These are phyloP conservation scores for Epinephelus awoara DNA, from an alignment of 2,797 vertebrate genomes.

Conservation along the genomic window DNA sequence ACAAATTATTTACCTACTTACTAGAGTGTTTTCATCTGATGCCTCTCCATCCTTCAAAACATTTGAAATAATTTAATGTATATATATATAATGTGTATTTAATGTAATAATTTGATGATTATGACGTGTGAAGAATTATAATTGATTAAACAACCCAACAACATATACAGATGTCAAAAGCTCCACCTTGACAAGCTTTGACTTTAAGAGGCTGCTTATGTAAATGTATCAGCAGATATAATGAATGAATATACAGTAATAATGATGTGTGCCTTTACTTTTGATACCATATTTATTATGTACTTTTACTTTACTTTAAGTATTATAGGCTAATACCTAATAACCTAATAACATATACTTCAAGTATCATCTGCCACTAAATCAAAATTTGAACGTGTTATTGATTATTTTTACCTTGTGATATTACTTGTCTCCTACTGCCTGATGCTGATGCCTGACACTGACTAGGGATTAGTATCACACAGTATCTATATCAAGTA, in stretches of 20 bases:
- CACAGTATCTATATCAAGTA: background rate
- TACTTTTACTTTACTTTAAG: background rate
- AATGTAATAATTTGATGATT: too few species aligned
- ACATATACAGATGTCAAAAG: too few species aligned
- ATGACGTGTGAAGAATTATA: background rate
- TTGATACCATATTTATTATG: background rate
- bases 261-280: background rate
- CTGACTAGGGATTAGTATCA: background rate
- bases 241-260: background rate
- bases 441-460: background rate
- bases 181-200: too few species aligned
- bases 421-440: too few species aligned
- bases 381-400: background rate
- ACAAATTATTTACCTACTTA: background rate
- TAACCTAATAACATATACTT: too few species aligned
- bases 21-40: background rate
- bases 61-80: too few species aligned
- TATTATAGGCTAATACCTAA: background rate
- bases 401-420: too few species aligned
- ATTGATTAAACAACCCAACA: background rate
- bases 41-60: too few species aligned
- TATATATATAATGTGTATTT: too few species aligned
- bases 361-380: too few species aligned
- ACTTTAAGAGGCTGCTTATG: too few species aligned
- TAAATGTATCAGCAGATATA: background rate